Evolutionary conservation across 2,113 vertebrate species (phyloP).

Genomic region (Etheostoma cragini): DNA sequence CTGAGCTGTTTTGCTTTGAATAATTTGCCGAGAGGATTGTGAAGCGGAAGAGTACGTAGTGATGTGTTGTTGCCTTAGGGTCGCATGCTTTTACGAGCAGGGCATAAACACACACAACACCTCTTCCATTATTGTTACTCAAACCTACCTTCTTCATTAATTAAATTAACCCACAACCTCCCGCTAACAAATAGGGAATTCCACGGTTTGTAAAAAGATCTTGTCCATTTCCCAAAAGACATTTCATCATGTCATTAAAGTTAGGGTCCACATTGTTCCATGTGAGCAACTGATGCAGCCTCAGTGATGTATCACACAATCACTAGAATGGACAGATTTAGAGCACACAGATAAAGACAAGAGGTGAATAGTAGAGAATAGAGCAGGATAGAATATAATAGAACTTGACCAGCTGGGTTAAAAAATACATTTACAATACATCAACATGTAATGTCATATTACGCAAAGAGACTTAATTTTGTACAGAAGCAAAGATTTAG

Average conservation of each 20-base stretch:
- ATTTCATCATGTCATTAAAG: constrained; percentile 1
- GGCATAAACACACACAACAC: constrained; percentile 19
- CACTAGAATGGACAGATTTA: constrained; percentile 56
- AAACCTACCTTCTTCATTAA: background rate
- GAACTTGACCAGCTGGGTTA: constrained; percentile 30
- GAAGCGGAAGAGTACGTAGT: constrained; percentile 27
- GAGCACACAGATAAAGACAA: constrained; percentile 45
- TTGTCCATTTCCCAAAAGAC: constrained; percentile 14
- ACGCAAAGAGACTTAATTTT: constrained; percentile 9
- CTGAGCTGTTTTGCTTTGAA: constrained; percentile 23
- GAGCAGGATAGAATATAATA: constrained; percentile 9
- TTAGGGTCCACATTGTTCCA: background rate
- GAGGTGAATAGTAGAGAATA: constrained; percentile 10
- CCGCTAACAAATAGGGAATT: constrained; percentile 3
- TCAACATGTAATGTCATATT: constrained; percentile 18
- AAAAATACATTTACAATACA: constrained; percentile 46
- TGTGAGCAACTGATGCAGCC: constrained; percentile 43
- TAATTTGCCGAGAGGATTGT: constrained; percentile 23
- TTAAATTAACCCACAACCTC: background rate
- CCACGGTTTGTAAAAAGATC: constrained; percentile 2
- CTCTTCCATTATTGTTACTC: constrained; percentile 1
- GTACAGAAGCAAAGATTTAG: background rate
- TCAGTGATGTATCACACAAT: constrained; percentile 46
- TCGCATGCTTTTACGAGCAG: background rate
- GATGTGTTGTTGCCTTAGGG: constrained; percentile 14